A percentile compares a stretch with the other conserved stretches of the same genome.
phyloP scores from a whole-genome alignment of 2,888 invertebrate genomes.

The Acanthoscelides obtectus region DNA sequence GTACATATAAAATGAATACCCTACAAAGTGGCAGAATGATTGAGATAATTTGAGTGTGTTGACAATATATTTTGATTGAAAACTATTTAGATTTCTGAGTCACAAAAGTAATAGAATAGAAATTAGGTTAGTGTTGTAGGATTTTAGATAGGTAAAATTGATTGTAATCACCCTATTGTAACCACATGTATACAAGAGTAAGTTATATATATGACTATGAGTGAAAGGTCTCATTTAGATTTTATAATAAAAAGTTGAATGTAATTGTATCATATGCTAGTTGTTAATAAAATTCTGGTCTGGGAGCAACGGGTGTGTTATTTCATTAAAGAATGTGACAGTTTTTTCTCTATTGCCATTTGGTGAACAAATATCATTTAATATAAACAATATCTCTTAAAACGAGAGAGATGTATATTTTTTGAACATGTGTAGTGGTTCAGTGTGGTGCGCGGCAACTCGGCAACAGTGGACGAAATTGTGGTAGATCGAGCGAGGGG shows the following conservation, averaged over 20 bases:
- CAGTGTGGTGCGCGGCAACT: too few relatives aligned
- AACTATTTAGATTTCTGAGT: background rate
- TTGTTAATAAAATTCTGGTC: constrained; percentile 49
- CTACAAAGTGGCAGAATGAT: background rate
- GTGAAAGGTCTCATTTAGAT: constrained; percentile 21
- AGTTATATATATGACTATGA: background rate
- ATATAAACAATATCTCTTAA: too few relatives aligned
- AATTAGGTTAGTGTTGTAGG: background rate
- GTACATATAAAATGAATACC: background rate
- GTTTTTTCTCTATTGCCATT: too few relatives aligned
- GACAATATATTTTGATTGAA: background rate
- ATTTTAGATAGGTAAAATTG: constrained; percentile 4
- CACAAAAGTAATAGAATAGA: background rate
- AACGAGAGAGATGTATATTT: too few relatives aligned
- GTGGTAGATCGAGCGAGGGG: too few relatives aligned
- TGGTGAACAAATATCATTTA: too few relatives aligned
- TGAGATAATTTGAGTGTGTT: background rate
- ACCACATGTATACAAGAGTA: background rate
- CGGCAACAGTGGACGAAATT: too few relatives aligned
- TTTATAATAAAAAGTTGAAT: constrained; percentile 42
- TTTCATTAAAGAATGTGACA: too few relatives aligned
- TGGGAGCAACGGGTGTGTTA: constrained; percentile 33
- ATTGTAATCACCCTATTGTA: constrained; percentile 6
- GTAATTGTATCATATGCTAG: constrained; percentile 41
- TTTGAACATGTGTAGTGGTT: too few relatives aligned